Evolutionary conservation across 2,888 invertebrate genomes (phyloP).

Genomic region (Rhaphigaster nebulosa): DNA sequence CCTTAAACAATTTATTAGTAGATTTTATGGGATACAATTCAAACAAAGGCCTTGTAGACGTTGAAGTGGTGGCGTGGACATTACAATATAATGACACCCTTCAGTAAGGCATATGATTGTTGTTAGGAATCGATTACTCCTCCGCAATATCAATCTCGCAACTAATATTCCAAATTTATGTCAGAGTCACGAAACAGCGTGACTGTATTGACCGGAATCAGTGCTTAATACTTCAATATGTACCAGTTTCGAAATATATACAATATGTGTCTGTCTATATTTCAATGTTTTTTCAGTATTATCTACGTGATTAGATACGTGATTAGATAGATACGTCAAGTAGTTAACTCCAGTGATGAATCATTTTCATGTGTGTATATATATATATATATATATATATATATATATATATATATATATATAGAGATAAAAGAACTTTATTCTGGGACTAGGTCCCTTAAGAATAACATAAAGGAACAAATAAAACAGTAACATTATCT

Average conservation of each 20-base stretch:
- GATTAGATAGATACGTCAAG: no score
- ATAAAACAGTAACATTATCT: no score
- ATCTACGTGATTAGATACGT: no score
- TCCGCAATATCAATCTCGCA: background rate
- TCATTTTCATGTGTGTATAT: no score
- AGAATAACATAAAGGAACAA: no score
- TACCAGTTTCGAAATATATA: background rate
- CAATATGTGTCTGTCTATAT: background rate
- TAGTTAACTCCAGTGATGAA: no score
- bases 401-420: no score
- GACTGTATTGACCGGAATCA: background rate
- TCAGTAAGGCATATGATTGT: background rate
- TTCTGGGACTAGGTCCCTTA: no score
- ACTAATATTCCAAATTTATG: conserved; percentile 16
- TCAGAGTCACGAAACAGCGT: background rate
- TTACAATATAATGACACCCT: background rate
- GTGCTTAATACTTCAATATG: conserved; percentile 8
- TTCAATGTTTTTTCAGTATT: no score
- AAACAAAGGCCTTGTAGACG: background rate
- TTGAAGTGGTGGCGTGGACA: background rate
- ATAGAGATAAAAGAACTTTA: no score
- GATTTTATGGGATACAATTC: background rate
- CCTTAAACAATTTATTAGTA: no score
- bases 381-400: no score
- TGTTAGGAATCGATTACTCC: conserved; percentile 13